These are phyloP conservation scores for Drosophila paramelanica DNA, from an alignment of 2,888 invertebrate genomes.

Conservation along the genomic window DNA sequence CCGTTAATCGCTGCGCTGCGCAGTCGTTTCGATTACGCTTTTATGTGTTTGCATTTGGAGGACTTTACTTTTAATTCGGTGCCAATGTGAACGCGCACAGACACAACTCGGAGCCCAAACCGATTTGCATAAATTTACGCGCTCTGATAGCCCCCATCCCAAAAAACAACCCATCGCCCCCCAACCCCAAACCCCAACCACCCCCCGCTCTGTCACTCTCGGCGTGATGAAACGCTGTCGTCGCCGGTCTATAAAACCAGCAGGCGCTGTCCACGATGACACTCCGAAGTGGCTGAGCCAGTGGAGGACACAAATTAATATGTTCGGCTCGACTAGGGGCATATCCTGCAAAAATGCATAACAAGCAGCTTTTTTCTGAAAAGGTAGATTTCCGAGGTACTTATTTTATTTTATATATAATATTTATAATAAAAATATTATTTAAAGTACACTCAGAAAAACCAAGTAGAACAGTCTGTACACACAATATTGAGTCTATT, in stretches of 20 bases:
- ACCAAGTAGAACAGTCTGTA: no score
- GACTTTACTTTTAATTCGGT: conserved; percentile 73
- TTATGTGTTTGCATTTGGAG: conserved; percentile 62
- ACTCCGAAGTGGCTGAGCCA: conserved; percentile 15
- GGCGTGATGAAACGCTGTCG: conserved; percentile 62
- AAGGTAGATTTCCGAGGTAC: no score
- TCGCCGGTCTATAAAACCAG: conserved; percentile 24
- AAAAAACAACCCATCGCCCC: no score
- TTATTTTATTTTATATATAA: no score
- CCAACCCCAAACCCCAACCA: not conserved
- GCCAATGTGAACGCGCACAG: conserved; percentile 9
- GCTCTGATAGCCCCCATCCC: conserved; percentile 57
- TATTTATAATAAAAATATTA: no score
- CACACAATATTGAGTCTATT: no score
- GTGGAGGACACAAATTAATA: not conserved
- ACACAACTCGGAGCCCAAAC: conserved; percentile 36
- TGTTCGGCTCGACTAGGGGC: not conserved
- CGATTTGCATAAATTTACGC: conserved; percentile 79
- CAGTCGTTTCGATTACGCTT: conserved; percentile 52
- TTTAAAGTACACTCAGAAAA: no score
- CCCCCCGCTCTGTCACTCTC: conserved; percentile 11
- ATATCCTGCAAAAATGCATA: not conserved
- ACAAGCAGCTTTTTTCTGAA: not conserved
- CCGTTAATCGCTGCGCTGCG: conserved; percentile 66
- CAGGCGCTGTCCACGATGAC: conserved; percentile 43